These are phyloP conservation scores for Calyptommatus sinebrachiatus DNA, from an alignment of 2,113 vertebrate species.

Conservation along the genomic window DNA sequence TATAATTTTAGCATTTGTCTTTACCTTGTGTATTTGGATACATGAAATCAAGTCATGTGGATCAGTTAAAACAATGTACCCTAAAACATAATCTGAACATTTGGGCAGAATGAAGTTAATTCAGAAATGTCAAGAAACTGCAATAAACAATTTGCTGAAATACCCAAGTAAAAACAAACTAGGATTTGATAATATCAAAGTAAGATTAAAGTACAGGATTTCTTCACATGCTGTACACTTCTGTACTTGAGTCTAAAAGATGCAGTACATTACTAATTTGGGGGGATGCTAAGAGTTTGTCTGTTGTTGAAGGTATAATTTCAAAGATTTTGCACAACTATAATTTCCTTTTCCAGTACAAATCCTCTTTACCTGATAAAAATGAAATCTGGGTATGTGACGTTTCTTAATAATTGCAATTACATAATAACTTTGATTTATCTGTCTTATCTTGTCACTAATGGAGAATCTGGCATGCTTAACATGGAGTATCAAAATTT, in stretches of 20 bases:
- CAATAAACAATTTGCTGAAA: background rate
- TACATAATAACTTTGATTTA: fast-evolving
- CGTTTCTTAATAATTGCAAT: fast-evolving
- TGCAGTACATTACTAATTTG: background rate
- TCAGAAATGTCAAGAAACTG: background rate
- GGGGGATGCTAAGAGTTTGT: background rate
- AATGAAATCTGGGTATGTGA: fast-evolving
- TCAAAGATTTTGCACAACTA: too few relatives aligned
- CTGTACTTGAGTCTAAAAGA: background rate
- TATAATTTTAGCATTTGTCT: background rate
- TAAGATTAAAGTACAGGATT: background rate
- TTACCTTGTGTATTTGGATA: background rate
- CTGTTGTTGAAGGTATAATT: background rate
- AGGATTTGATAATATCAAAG: background rate
- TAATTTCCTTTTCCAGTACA: background rate
- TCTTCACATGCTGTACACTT: background rate
- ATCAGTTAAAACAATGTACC: background rate
- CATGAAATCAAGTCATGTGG: background rate
- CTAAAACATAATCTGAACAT: too few relatives aligned
- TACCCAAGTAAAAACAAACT: background rate
- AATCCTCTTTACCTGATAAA: background rate
- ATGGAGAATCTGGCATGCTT: fast-evolving
- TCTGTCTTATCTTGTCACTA: background rate
- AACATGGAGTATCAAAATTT: background rate
- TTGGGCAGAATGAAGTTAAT: too few relatives aligned